Evolutionary conservation across 1,140 invertebrate genomes (phyloP).

Genomic region (Meteorus sp.): DNA sequence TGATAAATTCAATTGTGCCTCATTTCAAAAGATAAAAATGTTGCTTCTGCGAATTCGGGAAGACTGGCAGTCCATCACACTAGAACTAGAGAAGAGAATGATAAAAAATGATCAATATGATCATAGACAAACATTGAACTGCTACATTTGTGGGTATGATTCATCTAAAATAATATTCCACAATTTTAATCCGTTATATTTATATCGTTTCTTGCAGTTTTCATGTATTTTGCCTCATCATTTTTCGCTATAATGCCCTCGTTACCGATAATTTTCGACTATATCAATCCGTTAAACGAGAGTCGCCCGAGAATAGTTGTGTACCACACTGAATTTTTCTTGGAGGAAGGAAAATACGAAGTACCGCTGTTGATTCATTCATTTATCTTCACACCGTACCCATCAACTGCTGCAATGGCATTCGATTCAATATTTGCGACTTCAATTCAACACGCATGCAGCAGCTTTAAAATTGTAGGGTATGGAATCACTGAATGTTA

Average conservation of each 20-base stretch:
- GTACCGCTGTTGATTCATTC: conserved; percentile 9
- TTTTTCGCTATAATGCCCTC: neutral
- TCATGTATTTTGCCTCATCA: neutral
- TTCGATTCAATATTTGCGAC: conserved; percentile 11
- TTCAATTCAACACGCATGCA: conserved; percentile 23
- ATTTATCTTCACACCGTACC: conserved; percentile 1
- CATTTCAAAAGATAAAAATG: neutral
- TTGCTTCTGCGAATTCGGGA: neutral
- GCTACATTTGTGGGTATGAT: neutral
- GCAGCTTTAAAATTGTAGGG: conserved; percentile 19
- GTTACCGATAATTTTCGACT: conserved; percentile 19
- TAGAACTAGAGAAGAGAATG: neutral
- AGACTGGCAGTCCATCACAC: neutral
- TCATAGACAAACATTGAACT: neutral
- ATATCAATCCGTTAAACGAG: conserved; percentile 23
- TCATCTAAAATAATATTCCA: neutral
- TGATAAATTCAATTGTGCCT: neutral
- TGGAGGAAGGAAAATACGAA: conserved; percentile 20
- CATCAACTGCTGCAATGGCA: neutral
- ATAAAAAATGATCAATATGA: neutral
- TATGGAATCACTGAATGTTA: neutral
- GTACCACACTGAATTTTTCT: conserved; percentile 20
- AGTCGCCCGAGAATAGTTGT: conserved; percentile 12
- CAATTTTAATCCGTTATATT: neutral
- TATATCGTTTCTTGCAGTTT: neutral